These are phyloP conservation scores for Pinctada fucata DNA, from an alignment of 2,888 invertebrate species.

Conservation along the genomic window DNA sequence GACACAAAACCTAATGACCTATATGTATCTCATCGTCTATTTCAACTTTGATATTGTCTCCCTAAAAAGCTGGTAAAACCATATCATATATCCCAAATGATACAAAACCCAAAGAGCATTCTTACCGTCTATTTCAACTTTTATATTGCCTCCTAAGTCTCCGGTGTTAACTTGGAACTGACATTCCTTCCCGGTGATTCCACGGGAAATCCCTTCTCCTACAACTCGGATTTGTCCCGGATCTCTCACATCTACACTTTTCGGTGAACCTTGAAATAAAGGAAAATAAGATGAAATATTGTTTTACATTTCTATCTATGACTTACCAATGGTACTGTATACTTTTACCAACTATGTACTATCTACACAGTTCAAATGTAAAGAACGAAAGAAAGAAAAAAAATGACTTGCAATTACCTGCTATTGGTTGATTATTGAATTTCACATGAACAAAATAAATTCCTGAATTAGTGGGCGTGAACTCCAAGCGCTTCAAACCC, in stretches of 20 bases:
- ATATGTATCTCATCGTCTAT: conserved; percentile 75
- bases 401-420: conserved; percentile 48
- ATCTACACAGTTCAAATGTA: not conserved
- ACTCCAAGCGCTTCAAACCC: conserved; percentile 40
- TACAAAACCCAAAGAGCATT: no score
- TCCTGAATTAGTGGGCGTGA: conserved; percentile 49
- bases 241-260: conserved; percentile 62
- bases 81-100: no score
- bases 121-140: conserved; percentile 77
- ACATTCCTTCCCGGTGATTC: conserved; percentile 77
- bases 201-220: conserved; percentile 79
- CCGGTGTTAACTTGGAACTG: conserved; percentile 79
- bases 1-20: no score
- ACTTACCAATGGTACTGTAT: no score
- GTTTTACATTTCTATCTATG: not conserved
- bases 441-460: conserved; percentile 45
- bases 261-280: conserved; percentile 46
- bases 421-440: conserved; percentile 48
- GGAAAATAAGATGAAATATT: not conserved
- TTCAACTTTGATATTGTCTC: conserved; percentile 79
- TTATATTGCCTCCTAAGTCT: conserved; percentile 78
- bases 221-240: conserved; percentile 77
- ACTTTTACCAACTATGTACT: no score
- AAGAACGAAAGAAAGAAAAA: not conserved
- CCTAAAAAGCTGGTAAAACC: no score